Percentiles rank a stretch among this genome's conserved stretches.
These are phyloP conservation scores for Tympanoctomys barrerae DNA, from an alignment of 2,797 vertebrate genomes.

Conservation along the genomic window DNA sequence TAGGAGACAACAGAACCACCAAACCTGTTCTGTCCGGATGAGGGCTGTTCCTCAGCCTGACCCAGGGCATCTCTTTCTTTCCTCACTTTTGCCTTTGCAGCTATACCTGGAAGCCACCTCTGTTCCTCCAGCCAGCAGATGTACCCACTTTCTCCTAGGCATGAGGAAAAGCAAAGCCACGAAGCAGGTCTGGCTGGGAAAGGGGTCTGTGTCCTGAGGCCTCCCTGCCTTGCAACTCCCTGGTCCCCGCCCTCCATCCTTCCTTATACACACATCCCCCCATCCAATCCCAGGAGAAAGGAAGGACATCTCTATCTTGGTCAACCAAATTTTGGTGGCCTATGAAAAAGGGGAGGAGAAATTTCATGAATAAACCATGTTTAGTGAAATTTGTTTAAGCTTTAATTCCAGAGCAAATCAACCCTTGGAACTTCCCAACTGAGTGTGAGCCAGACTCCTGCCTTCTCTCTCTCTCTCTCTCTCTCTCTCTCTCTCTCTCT, in stretches of 20 bases:
- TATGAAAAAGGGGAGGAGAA: not conserved
- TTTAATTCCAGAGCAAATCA: constrained; percentile 86
- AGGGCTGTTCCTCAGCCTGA: not conserved
- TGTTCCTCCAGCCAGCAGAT: fast-evolving
- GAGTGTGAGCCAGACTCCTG: constrained; percentile 89
- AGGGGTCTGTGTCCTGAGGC: fast-evolving
- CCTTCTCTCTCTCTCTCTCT: constrained; percentile 67
- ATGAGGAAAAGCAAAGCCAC: not conserved
- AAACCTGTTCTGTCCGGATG: fast-evolving
- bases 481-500: constrained; percentile 77
- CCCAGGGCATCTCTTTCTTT: fast-evolving
- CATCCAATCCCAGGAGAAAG: not conserved
- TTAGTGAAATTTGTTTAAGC: constrained; percentile 69
- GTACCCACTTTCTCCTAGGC: not conserved
- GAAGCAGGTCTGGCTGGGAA: not conserved
- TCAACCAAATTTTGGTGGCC: constrained; percentile 73
- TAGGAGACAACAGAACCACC: not conserved
- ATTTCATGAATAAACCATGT: constrained; percentile 80
- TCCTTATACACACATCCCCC: too few species aligned
- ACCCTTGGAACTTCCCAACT: constrained; percentile 86
- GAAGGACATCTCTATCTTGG: not conserved
- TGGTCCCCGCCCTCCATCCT: fast-evolving
- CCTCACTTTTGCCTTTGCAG: too few species aligned
- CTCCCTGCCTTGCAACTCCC: not conserved
- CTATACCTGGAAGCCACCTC: fast-evolving